Percentiles rank a stretch among this genome's conserved stretches.
These are phyloP conservation scores for Brachyistius frenatus DNA, from an alignment of 2,113 vertebrate species.

Conservation along the genomic window DNA sequence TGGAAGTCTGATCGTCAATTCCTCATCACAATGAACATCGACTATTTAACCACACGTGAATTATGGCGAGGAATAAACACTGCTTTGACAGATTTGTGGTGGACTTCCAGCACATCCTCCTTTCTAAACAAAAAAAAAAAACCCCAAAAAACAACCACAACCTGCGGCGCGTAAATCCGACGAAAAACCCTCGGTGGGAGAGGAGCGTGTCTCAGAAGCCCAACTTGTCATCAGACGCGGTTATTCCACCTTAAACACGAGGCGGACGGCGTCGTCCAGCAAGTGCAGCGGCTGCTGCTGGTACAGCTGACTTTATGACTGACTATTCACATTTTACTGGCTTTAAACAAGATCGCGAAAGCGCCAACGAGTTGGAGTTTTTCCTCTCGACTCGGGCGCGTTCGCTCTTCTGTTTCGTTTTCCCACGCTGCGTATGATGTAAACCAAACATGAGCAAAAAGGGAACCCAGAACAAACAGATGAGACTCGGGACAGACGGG, in stretches of 20 bases:
- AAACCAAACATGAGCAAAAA: conserved; percentile 42
- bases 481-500: background rate
- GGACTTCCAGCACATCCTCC: too few relatives aligned
- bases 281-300: background rate
- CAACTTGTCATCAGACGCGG: conserved; percentile 2
- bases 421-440: conserved; percentile 49
- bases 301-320: background rate
- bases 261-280: background rate
- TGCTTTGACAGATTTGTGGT: too few relatives aligned
- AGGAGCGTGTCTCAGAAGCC: background rate
- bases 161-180: conserved; percentile 19
- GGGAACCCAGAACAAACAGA: conserved; percentile 40
- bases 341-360: background rate
- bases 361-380: background rate
- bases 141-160: too few relatives aligned
- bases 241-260: background rate
- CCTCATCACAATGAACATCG: too few relatives aligned
- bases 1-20: too few relatives aligned
- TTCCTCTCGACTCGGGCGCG: background rate
- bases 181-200: conserved; percentile 4
- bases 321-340: too few relatives aligned
- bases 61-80: too few relatives aligned
- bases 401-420: conserved; percentile 46
- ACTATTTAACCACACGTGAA: too few relatives aligned
- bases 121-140: too few relatives aligned